Conservation (phyloP, 2,113 vertebrate species). For the Paratilapia polleni region DNA sequence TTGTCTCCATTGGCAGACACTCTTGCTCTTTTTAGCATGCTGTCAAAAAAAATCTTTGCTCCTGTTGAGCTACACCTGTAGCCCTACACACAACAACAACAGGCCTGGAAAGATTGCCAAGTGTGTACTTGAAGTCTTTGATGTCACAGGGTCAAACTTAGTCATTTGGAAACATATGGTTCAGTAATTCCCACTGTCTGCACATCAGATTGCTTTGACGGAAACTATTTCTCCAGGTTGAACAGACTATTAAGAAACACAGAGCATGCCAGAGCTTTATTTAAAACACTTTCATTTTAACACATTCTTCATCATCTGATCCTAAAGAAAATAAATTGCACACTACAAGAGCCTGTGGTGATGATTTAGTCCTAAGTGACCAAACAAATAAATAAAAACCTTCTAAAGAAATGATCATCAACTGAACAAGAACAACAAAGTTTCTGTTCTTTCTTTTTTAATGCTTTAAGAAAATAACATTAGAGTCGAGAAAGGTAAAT, state of each 20-base stretch:
- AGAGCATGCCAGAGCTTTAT: slow-evolving; percentile 3
- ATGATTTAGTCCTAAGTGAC: background rate
- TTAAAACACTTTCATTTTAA: slow-evolving; percentile 11
- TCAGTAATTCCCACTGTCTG: slow-evolving; percentile 4
- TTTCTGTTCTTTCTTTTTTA: background rate
- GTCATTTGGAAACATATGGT: slow-evolving; percentile 8
- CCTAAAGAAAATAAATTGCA: background rate
- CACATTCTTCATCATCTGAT: background rate
- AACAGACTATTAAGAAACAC: background rate
- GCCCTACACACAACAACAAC: background rate
- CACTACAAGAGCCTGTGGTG: background rate
- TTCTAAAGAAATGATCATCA: background rate
- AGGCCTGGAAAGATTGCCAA: background rate
- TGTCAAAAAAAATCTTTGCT: accelerated
- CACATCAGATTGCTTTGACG: slow-evolving; percentile 18
- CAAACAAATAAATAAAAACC: background rate
- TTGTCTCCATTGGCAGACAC: background rate
- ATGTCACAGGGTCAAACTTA: slow-evolving; percentile 10
- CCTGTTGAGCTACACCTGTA: background rate
- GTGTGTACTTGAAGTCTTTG: background rate
- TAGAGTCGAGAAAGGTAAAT: background rate
- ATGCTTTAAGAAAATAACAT: background rate
- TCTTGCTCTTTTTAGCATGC: background rate
- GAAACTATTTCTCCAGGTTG: background rate
- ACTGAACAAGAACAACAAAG: background rate